Evolutionary conservation across 2,888 invertebrate genomes (phyloP), one percentile per base, ranked within the genome.

Genomic region (Aromia moschata): DNA sequence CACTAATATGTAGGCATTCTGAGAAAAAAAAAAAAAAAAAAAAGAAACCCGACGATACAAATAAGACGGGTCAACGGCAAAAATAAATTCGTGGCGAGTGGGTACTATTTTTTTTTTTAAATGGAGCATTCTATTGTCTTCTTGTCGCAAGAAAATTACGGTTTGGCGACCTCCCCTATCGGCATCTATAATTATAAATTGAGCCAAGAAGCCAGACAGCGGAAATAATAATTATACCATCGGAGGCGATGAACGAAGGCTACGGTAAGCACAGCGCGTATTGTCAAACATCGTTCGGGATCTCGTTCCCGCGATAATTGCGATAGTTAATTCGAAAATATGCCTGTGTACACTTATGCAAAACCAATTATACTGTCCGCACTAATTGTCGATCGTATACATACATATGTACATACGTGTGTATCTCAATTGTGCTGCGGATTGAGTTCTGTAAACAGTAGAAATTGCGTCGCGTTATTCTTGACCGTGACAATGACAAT

Each of bases 131-230:
- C 36, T 20, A 45, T 54, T 54, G 54, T 54, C 54, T 54, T 54
- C 54, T 54, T 54, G 33, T 53, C 53, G 38, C 18, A 38, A 58
- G 58, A 58, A 58, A 58, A 58, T 58, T 58, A 54, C 58, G 40
- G 46, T 44, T n/a, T 45, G 18, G 30, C 37, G 18, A 44, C 25
- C 1, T 15, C n/a, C 40, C 16, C 17, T 17, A 30, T 30, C 41
- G 41, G 49, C 17, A 49, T 38, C 49, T 41, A 40, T 62, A 64
- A 63, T 60, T 67, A 65, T 63, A 68, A 68, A 56, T 63, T 64
- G 65, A 66, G 68, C 69, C 67, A 70, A 68, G 69, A 67, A 68
- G 68, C 68, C 74, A 73, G 72, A 74, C 71, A 73, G 70, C 71
- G 69, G 71, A 70, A 72, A 72, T 69, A 72, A 62, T 69, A 65